Conservation (phyloP, 30 jellyfish, hydroid and myxozoan species). For the Aurelia aurita region DNA sequence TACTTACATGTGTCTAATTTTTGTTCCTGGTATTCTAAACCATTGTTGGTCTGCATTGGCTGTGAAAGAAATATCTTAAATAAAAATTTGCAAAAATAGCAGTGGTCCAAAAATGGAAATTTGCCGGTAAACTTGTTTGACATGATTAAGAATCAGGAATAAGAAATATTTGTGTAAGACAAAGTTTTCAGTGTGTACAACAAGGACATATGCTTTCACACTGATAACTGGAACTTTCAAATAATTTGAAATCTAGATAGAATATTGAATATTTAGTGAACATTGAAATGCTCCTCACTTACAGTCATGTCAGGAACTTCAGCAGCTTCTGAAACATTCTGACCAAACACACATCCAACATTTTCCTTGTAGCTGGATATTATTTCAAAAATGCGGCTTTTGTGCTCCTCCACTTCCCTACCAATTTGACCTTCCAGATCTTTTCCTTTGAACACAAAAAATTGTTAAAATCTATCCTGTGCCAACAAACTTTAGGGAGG, state of each 20-base stretch:
- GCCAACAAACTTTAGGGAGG: too few species aligned
- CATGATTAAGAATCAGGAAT: too few species aligned
- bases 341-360: conserved; percentile 38
- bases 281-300: background rate
- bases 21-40: background rate
- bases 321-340: conserved; percentile 22
- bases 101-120: too few species aligned
- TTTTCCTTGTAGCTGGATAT: conserved; percentile 19
- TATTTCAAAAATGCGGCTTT: conserved; percentile 33
- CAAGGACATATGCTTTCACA: background rate
- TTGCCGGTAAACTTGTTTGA: too few species aligned
- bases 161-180: too few species aligned
- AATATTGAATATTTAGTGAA: too few species aligned
- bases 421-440: conserved; percentile 38
- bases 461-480: too few species aligned
- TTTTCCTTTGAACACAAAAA: conserved; percentile 3
- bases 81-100: too few species aligned
- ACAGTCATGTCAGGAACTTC: background rate
- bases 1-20: background rate
- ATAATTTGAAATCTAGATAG: too few species aligned
- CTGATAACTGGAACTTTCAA: too few species aligned
- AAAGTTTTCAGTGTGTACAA: background rate
- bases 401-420: conserved; percentile 43
- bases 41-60: conserved; percentile 19
- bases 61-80: background rate